A percentile compares a stretch with the other conserved stretches of the same genome.
Conservation (phyloP, 2,797 vertebrate species). For the Brachymystax lenok region DNA sequence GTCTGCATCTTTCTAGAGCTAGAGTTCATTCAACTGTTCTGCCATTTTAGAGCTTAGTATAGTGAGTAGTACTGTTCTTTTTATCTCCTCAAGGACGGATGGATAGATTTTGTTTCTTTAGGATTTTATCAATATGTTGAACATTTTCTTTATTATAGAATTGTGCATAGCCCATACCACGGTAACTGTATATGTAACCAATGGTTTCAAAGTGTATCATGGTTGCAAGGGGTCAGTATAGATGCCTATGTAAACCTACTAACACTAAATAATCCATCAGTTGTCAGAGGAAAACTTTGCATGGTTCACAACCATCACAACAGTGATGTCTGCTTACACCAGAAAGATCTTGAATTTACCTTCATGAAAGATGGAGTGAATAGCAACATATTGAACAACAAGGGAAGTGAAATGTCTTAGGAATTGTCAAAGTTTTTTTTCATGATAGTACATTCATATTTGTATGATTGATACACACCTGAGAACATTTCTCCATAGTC, state of each 20-base stretch:
- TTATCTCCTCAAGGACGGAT: slow-evolving; percentile 16
- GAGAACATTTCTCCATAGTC: neutral
- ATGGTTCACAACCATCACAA: slow-evolving; percentile 10
- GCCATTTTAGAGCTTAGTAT: slow-evolving; percentile 34
- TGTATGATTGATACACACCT: neutral
- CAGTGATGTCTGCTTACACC: slow-evolving; percentile 1
- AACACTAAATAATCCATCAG: neutral
- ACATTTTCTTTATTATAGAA: neutral
- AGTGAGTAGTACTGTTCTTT: slow-evolving; percentile 30
- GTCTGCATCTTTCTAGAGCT: slow-evolving; percentile 28
- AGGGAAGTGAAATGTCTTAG: neutral
- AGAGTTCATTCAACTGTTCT: slow-evolving; percentile 18
- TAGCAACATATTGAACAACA: neutral
- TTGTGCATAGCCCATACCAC: neutral
- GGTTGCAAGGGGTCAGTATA: slow-evolving; percentile 5
- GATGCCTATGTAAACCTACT: neutral
- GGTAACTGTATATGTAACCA: neutral
- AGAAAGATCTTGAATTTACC: neutral
- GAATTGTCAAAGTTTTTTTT: neutral
- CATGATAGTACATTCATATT: neutral
- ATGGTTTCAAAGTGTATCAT: neutral
- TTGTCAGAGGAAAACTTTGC: slow-evolving; percentile 5
- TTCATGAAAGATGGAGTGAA: neutral
- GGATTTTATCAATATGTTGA: slow-evolving; percentile 6
- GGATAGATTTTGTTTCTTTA: slow-evolving; percentile 3